phyloP scores from a whole-genome alignment of 64 coral and sea anemone genomes.

The Stichodactyla helianthus region DNA sequence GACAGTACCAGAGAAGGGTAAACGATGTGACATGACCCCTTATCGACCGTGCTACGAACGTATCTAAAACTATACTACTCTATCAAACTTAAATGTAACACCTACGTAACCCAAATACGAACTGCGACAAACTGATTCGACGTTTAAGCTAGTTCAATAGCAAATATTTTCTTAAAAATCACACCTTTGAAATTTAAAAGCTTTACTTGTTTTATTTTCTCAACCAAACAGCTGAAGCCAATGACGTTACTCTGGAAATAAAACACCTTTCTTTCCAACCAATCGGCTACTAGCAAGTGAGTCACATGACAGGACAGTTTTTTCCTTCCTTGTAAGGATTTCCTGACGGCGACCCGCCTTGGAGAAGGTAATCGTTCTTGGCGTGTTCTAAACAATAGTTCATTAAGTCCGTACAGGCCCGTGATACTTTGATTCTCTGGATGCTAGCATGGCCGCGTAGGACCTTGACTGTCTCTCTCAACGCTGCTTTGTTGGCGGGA shows the following conservation, averaged over 20 bases:
- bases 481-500: slow-evolving; percentile 40
- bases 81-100: too few species aligned
- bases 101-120: too few species aligned
- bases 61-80: too few species aligned
- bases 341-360: slow-evolving; percentile 51
- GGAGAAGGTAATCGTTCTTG: slow-evolving; percentile 69
- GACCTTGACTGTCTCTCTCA: slow-evolving; percentile 62
- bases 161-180: neutral
- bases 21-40: too few species aligned
- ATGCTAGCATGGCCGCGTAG: slow-evolving; percentile 56
- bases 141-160: too few species aligned
- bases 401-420: slow-evolving; percentile 55
- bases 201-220: neutral
- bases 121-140: too few species aligned
- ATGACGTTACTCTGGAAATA: neutral
- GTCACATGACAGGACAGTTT: slow-evolving; percentile 74
- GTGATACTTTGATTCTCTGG: slow-evolving; percentile 64
- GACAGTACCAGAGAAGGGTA: too few species aligned
- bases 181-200: neutral
- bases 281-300: neutral
- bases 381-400: slow-evolving; percentile 73
- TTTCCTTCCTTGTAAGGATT: slow-evolving; percentile 74
- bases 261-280: neutral
- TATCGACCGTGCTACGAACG: too few species aligned
- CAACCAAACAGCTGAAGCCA: neutral